Evolutionary conservation across 2,888 invertebrate genomes (phyloP).

Genomic region (Athalia cordata): DNA sequence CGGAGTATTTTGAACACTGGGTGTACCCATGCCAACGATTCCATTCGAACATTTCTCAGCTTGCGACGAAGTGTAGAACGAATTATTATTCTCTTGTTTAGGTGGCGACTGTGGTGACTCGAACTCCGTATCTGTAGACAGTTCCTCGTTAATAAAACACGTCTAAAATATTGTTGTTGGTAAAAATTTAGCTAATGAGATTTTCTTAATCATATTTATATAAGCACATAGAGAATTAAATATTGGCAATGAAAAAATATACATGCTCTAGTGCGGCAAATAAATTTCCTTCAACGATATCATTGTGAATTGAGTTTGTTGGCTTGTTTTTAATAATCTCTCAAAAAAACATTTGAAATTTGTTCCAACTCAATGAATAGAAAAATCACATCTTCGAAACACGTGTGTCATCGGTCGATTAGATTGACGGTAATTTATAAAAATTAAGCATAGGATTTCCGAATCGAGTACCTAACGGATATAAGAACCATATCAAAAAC

Average conservation of each 20-base stretch:
- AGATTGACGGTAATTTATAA: not conserved
- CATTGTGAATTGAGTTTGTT: not conserved
- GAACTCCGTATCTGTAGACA: slow-evolving; percentile 60
- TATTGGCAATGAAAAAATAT: slow-evolving; percentile 12
- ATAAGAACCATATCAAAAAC: slow-evolving; percentile 43
- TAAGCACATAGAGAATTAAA: slow-evolving; percentile 30
- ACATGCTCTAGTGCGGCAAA: slow-evolving; percentile 39
- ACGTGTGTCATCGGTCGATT: not conserved
- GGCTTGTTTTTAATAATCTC: not conserved
- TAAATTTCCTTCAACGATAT: slow-evolving; percentile 7
- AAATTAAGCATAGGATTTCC: slow-evolving; percentile 15
- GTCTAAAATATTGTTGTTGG: not conserved
- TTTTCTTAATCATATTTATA: not conserved
- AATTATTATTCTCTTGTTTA: slow-evolving; percentile 69
- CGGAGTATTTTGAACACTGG: slow-evolving; percentile 61
- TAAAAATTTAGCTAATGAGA: not conserved
- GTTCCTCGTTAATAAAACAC: slow-evolving; percentile 23
- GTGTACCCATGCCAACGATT: slow-evolving; percentile 56
- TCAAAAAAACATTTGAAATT: not conserved
- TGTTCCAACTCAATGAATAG: too few relatives aligned
- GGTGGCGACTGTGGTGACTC: slow-evolving; percentile 47
- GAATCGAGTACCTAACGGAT: slow-evolving; percentile 20
- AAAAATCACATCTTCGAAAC: too few relatives aligned
- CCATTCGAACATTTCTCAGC: slow-evolving; percentile 61
- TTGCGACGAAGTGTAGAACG: slow-evolving; percentile 58